phyloP scores from a whole-genome alignment of 2,797 vertebrate species.

The Avahi laniger region DNA sequence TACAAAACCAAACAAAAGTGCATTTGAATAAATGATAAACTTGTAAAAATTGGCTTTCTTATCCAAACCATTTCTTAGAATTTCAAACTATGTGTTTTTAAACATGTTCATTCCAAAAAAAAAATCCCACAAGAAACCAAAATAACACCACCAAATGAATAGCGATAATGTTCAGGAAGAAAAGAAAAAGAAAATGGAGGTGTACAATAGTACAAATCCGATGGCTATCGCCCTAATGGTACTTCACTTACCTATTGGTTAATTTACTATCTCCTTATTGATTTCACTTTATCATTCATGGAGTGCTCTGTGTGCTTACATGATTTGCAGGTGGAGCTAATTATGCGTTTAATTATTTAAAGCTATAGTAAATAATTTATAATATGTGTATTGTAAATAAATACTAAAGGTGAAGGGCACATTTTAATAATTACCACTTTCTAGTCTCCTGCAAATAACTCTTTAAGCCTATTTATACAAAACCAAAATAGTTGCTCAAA shows the following conservation, averaged over 20 bases:
- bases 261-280: neutral
- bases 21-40: slow-evolving; percentile 11
- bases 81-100: slow-evolving; percentile 50
- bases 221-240: neutral
- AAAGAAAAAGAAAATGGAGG: neutral
- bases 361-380: slow-evolving; percentile 55
- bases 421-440: slow-evolving; percentile 48
- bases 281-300: slow-evolving; percentile 16
- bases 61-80: slow-evolving; percentile 45
- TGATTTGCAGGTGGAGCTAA: neutral
- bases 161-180: neutral
- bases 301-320: fast-evolving
- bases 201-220: neutral
- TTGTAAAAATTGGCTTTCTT: slow-evolving; percentile 35
- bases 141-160: neutral
- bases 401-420: neutral
- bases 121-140: neutral
- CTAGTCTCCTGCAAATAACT: slow-evolving; percentile 25
- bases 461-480: slow-evolving; percentile 25
- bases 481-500: slow-evolving; percentile 48
- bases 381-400: slow-evolving; percentile 71
- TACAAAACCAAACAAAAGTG: slow-evolving; percentile 29
- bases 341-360: slow-evolving; percentile 31
- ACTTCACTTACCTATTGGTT: neutral
- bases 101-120: slow-evolving; percentile 25